phyloP scores from a whole-genome alignment of 2,888 invertebrate species.

The Agriotes lineatus region DNA sequence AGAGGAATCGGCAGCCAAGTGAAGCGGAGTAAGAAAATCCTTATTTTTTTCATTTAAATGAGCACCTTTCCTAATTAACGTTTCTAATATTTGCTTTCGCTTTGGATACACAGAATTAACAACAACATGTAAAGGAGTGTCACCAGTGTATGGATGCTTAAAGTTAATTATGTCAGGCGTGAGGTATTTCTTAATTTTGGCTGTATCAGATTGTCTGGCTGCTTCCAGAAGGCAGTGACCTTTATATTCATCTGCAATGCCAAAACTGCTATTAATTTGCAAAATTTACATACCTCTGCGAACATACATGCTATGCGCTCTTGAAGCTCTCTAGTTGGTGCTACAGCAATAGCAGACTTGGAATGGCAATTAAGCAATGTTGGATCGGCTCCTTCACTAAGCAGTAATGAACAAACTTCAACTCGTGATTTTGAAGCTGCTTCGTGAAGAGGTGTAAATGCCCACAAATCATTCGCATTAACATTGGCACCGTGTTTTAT shows the following conservation, averaged over 20 bases:
- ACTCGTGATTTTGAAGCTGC: slow-evolving; percentile 94
- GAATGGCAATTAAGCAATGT: slow-evolving; percentile 96
- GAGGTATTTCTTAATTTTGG: slow-evolving; percentile 91
- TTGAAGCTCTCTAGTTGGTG: slow-evolving; percentile 90
- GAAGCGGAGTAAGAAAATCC: slow-evolving; percentile 91
- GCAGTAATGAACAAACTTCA: slow-evolving; percentile 90
- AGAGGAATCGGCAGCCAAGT: slow-evolving; percentile 89
- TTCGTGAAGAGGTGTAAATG: slow-evolving; percentile 96
- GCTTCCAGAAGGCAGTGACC: slow-evolving; percentile 92
- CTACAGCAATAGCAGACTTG: slow-evolving; percentile 95
- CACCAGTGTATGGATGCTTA: slow-evolving; percentile 90
- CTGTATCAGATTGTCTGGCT: slow-evolving; percentile 86
- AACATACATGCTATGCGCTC: slow-evolving; percentile 89
- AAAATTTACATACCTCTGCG: neutral
- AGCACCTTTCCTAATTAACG: slow-evolving; percentile 89
- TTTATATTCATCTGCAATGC: slow-evolving; percentile 84
- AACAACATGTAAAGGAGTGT: slow-evolving; percentile 88
- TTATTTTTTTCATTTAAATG: slow-evolving; percentile 95
- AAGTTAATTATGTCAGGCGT: slow-evolving; percentile 83
- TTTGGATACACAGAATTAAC: slow-evolving; percentile 88
- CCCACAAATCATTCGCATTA: slow-evolving; percentile 97
- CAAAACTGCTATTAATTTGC: neutral
- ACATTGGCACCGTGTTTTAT: slow-evolving; percentile 95
- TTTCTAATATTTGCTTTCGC: slow-evolving; percentile 90
- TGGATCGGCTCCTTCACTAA: slow-evolving; percentile 96